These are phyloP conservation scores for Acheta domesticus DNA, from an alignment of 2,888 invertebrate species.

Conservation along the genomic window DNA sequence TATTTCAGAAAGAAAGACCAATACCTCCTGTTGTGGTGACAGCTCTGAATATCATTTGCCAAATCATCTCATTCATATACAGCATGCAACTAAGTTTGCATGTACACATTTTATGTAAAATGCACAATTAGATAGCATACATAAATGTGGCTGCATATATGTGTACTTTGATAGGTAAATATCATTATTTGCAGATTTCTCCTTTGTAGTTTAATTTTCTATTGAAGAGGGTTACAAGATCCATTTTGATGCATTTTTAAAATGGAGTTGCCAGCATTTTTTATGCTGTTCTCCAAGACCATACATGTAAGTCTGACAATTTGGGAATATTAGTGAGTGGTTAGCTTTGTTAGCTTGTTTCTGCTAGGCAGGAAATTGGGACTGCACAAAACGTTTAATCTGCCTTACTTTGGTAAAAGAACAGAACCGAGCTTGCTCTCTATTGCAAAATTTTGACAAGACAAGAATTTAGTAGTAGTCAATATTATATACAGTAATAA, in stretches of 20 bases:
- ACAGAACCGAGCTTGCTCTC: constrained; percentile 18
- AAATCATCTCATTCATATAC: too few relatives aligned
- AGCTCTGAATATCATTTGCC: too few relatives aligned
- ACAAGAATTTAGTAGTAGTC: too few relatives aligned
- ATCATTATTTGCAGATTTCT: constrained; percentile 1
- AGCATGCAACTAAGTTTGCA: too few relatives aligned
- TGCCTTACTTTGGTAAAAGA: constrained; percentile 5
- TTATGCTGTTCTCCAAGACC: neutral
- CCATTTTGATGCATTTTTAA: neutral
- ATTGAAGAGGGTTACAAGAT: neutral
- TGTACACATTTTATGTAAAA: too few relatives aligned
- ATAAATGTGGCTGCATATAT: too few relatives aligned
- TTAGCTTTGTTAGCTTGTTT: constrained; percentile 6
- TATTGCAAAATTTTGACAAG: neutral
- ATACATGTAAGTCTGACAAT: neutral
- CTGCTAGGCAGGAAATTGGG: constrained; percentile 18
- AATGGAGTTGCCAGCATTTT: too few relatives aligned
- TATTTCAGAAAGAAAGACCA: too few relatives aligned
- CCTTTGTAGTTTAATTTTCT: neutral
- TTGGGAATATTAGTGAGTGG: constrained; percentile 1
- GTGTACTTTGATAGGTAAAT: too few relatives aligned
- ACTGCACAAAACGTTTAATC: neutral
- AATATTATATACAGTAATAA: too few relatives aligned
- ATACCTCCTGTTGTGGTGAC: too few relatives aligned
- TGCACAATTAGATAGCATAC: too few relatives aligned